phyloP scores from a whole-genome alignment of 1,140 invertebrate species.

The Himalopsyche phryganea region DNA sequence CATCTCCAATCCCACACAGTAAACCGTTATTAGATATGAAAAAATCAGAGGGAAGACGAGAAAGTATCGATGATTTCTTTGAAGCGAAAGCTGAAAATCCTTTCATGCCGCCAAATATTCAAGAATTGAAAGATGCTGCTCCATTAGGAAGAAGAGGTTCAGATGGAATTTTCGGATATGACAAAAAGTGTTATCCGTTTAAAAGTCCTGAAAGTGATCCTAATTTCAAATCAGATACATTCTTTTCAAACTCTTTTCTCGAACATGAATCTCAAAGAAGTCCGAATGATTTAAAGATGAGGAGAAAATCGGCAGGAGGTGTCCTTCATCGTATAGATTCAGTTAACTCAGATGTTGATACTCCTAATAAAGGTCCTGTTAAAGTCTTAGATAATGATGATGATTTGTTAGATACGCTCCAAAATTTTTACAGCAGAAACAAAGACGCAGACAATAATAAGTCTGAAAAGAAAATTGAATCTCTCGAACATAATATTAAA shows the following conservation, averaged over 20 bases:
- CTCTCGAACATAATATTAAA: not conserved
- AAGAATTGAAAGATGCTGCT: not conserved
- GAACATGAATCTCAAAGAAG: slow-evolving; percentile 19
- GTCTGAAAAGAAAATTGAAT: not conserved
- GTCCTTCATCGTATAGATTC: slow-evolving; percentile 15
- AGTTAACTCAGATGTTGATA: not conserved
- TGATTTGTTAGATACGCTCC: slow-evolving; percentile 18
- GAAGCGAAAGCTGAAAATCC: slow-evolving; percentile 22
- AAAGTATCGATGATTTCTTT: slow-evolving; percentile 32
- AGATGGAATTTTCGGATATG: slow-evolving; percentile 19
- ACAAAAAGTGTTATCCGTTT: slow-evolving; percentile 13
- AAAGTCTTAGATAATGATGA: slow-evolving; percentile 5
- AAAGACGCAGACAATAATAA: slow-evolving; percentile 3
- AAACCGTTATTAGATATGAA: slow-evolving; percentile 4
- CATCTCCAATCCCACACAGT: slow-evolving; percentile 1
- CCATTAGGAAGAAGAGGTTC: slow-evolving; percentile 25
- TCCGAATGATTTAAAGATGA: slow-evolving; percentile 1
- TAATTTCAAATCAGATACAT: slow-evolving; percentile 23
- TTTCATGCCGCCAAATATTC: not conserved
- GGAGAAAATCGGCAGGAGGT: slow-evolving; percentile 11
- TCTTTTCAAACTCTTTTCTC: slow-evolving; percentile 26
- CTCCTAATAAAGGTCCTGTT: not conserved
- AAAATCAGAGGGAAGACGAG: slow-evolving; percentile 15
- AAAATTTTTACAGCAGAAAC: slow-evolving; percentile 23
- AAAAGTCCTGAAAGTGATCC: slow-evolving; percentile 9